phyloP scores from a whole-genome alignment of 2,888 invertebrate species.

The Meloe dianella region DNA sequence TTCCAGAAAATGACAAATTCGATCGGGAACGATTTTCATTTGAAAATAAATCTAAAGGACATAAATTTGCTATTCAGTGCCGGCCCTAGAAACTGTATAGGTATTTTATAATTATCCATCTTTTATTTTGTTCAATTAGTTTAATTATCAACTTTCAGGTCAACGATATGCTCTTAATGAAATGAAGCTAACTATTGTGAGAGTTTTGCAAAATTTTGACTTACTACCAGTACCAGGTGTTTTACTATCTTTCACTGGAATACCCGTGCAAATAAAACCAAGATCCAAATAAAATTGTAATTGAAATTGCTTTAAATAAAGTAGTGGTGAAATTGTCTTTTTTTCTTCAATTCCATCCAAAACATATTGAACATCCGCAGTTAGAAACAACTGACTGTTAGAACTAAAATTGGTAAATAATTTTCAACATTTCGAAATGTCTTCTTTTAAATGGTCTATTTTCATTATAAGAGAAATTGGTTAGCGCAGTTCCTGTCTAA shows the following conservation, averaged over 20 bases:
- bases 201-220: conserved; percentile 52
- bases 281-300: background rate
- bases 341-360: background rate
- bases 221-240: conserved; percentile 48
- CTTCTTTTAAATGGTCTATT: no score
- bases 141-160: conserved; percentile 40
- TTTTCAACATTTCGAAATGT: no score
- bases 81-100: conserved; percentile 29
- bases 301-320: conserved; percentile 5
- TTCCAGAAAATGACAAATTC: conserved; percentile 58
- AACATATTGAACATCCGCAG: no score
- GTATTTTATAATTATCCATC: background rate
- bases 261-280: conserved; percentile 38
- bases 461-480: no score
- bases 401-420: no score
- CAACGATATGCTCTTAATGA: conserved; percentile 59
- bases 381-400: no score
- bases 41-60: conserved; percentile 47
- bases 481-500: no score
- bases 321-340: background rate
- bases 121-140: background rate
- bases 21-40: conserved; percentile 56
- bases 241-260: conserved; percentile 33
- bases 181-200: conserved; percentile 51
- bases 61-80: conserved; percentile 29